Evolutionary conservation across 92 coral and sea anemone species (phyloP).

Genomic region (Bergia puertoricense): DNA sequence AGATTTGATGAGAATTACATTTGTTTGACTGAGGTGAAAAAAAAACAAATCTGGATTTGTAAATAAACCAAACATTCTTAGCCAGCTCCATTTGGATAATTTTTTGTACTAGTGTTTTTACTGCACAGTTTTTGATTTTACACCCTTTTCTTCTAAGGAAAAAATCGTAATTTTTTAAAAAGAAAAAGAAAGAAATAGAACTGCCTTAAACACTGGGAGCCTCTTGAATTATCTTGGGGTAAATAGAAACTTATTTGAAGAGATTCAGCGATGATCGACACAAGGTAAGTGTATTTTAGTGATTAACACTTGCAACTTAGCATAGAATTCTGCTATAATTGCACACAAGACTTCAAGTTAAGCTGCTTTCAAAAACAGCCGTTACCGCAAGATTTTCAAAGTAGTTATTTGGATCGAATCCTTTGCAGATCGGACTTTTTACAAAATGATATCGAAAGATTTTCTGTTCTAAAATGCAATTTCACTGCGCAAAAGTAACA

Average conservation of each 20-base stretch:
- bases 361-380: no score
- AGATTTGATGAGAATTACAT: background rate
- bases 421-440: background rate
- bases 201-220: background rate
- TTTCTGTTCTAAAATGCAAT: background rate
- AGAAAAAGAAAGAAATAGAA: no score
- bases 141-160: background rate
- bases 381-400: no score
- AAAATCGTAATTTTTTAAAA: no score
- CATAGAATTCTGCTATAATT: background rate
- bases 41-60: background rate
- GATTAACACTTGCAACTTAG: background rate
- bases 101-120: no score
- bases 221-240: background rate
- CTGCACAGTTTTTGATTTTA: no score
- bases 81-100: no score
- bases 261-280: background rate
- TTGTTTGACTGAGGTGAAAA: background rate
- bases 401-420: no score
- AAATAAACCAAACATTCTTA: no score
- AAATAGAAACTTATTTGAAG: background rate
- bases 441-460: background rate
- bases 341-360: background rate
- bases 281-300: background rate
- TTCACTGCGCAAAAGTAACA: background rate